Base-by-base conservation (phyloP, 2,113 vertebrate species). In the Microtus pennsylvanicus region DNA sequence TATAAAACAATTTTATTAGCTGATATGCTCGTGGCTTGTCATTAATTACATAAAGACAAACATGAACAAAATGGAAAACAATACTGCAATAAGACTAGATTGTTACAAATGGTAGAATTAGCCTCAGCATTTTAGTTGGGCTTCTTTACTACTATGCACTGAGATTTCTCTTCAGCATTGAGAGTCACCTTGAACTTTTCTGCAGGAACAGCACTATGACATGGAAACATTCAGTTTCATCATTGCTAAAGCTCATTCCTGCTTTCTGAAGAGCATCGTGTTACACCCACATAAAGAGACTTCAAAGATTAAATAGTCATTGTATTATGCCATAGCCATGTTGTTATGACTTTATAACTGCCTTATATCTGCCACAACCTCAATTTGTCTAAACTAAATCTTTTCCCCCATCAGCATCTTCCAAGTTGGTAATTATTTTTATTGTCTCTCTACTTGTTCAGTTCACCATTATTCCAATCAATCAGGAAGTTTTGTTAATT, bases 401-500 rank as follows among this genome's bases (percentile, higher is more conserved):
- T 19, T 96, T 93, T 97, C 12, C 12, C 26, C 72, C 26, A 96
- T 94, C 52, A 70, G 38, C 74, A 91, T 89, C 67, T 87, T 85
- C 75, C 47, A 93, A 94, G 87, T 75, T 96, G 87, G 87, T 93
- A 96, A 91, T 95, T 96, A 72, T 83, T 96, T 97, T 94, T 96
- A 82, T 93, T 97, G 61, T 95, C 17, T 85, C 55, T 94, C 82
- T 70, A 63, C 78, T 97, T 96, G 78, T 42, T 70, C 83, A 85
- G 30, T 83, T 95, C 42, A 35, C 86, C 30, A 30, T 94, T 82
- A 81, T 85, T 95, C 89, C 83, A 94, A 90, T 91, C 87, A 95
- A 70, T 94, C 77, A 96, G 58, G 50, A 95, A 96, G 58, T 86
- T 96, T 47, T 88, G 75, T 85, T 96, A 89, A 95, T 96, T 97